phyloP scores from a whole-genome alignment of 2,888 invertebrate species.

The Cyrtodaria siliqua region DNA sequence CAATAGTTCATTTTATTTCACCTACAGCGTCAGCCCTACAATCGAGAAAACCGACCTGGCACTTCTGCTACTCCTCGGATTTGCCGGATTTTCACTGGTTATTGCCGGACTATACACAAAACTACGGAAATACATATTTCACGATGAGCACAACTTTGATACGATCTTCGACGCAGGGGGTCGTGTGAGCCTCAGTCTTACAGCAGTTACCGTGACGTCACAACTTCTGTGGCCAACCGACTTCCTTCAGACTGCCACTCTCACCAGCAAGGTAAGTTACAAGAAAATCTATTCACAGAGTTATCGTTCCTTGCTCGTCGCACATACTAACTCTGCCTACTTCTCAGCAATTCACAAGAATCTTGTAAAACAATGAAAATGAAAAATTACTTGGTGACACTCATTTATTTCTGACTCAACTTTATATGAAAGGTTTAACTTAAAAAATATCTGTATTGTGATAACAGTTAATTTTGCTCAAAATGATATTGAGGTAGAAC shows the following conservation, averaged over 20 bases:
- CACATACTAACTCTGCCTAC: too few species aligned
- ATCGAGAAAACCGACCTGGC: conserved; percentile 70
- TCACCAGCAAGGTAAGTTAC: conserved; percentile 68
- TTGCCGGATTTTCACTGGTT: conserved; percentile 74
- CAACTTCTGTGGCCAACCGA: conserved; percentile 79
- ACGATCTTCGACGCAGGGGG: conserved; percentile 79
- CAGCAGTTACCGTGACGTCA: conserved; percentile 76
- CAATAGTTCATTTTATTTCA: too few species aligned
- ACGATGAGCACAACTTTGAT: conserved; percentile 75
- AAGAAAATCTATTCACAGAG: too few species aligned
- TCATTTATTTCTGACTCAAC: too few species aligned
- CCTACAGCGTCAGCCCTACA: conserved; percentile 52
- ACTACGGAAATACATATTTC: conserved; percentile 72
- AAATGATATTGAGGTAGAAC: too few species aligned
- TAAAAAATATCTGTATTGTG: too few species aligned
- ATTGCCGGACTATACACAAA: conserved; percentile 71
- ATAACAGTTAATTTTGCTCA: too few species aligned
- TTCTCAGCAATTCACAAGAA: too few species aligned
- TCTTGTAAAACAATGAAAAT: too few species aligned
- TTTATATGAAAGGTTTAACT: too few species aligned
- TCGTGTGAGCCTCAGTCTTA: conserved; percentile 72
- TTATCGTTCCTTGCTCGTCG: too few species aligned
- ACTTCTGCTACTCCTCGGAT: conserved; percentile 72
- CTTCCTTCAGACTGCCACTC: conserved; percentile 73
- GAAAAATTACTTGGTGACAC: too few species aligned